These are phyloP conservation scores for Triops cancriformis DNA, from an alignment of 1,140 invertebrate species.

Conservation along the genomic window DNA sequence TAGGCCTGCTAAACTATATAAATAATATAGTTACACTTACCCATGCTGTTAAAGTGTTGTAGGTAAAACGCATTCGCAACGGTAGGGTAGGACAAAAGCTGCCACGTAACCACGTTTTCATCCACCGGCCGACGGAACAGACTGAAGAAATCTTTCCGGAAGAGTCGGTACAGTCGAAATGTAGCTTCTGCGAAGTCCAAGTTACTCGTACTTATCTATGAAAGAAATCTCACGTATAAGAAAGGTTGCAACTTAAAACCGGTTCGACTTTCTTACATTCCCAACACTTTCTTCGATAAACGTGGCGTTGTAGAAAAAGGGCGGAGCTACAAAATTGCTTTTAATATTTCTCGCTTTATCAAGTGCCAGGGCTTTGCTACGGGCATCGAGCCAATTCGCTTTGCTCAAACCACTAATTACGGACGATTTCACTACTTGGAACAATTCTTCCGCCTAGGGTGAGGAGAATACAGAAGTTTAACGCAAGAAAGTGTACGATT, in stretches of 20 bases:
- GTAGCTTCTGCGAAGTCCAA: constrained; percentile 23
- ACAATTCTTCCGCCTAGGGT: constrained; percentile 46
- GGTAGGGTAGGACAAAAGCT: constrained; percentile 41
- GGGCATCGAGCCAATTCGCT: constrained; percentile 55
- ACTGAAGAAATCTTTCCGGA: constrained; percentile 25
- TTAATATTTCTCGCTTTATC: constrained; percentile 42
- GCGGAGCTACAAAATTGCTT: constrained; percentile 30
- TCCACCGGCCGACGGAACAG: constrained; percentile 20
- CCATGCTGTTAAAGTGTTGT: constrained; percentile 52
- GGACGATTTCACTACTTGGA: constrained; percentile 50
- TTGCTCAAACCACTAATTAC: constrained; percentile 49
- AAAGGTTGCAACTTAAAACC: not conserved
- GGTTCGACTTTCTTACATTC: not conserved
- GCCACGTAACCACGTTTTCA: constrained; percentile 25
- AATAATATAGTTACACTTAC: constrained; percentile 47
- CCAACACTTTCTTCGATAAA: constrained; percentile 32
- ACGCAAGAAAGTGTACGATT: not conserved
- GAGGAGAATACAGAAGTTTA: constrained; percentile 21
- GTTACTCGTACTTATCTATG: constrained; percentile 18
- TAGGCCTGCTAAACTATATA: constrained; percentile 20
- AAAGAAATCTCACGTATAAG: not conserved
- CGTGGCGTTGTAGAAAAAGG: constrained; percentile 40
- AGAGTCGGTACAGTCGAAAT: constrained; percentile 19
- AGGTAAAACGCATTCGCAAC: constrained; percentile 53
- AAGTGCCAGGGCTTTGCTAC: constrained; percentile 48